Conservation (phyloP, 2,888 invertebrate species). For the Luperina nickerlii region DNA sequence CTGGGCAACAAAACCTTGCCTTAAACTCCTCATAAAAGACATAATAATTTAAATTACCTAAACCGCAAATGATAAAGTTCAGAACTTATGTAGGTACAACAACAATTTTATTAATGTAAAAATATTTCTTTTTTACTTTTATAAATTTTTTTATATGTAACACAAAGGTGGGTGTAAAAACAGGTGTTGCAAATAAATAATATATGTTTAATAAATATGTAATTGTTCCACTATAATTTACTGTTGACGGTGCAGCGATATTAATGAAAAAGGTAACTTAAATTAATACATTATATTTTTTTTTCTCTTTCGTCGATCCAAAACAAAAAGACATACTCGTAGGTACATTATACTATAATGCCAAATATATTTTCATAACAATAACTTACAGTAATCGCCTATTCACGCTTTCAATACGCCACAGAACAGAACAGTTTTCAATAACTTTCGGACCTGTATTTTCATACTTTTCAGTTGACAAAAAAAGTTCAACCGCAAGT, state of each 20-base stretch:
- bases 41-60: background rate
- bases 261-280: too few species aligned
- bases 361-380: background rate
- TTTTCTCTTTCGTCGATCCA: background rate
- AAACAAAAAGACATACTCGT: background rate
- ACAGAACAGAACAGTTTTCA: background rate
- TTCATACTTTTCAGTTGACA: constrained; percentile 10
- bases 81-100: background rate
- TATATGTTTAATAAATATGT: too few species aligned
- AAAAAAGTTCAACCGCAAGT: constrained; percentile 4
- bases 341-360: background rate
- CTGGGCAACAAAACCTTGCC: too few species aligned
- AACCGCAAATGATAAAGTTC: background rate
- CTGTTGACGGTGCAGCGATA: too few species aligned
- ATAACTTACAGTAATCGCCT: constrained; percentile 5
- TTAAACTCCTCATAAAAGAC: background rate
- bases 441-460: constrained; percentile 9
- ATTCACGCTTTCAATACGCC: constrained; percentile 7
- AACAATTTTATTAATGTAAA: background rate
- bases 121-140: too few species aligned
- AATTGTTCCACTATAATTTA: too few species aligned
- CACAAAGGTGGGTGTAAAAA: too few species aligned
- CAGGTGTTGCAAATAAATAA: too few species aligned
- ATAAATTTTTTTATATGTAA: too few species aligned
- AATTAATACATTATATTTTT: too few species aligned